Percentiles rank a stretch among this genome's conserved stretches.
Conservation (phyloP, 2,888 invertebrate genomes). For the Dascillus cervinus region DNA sequence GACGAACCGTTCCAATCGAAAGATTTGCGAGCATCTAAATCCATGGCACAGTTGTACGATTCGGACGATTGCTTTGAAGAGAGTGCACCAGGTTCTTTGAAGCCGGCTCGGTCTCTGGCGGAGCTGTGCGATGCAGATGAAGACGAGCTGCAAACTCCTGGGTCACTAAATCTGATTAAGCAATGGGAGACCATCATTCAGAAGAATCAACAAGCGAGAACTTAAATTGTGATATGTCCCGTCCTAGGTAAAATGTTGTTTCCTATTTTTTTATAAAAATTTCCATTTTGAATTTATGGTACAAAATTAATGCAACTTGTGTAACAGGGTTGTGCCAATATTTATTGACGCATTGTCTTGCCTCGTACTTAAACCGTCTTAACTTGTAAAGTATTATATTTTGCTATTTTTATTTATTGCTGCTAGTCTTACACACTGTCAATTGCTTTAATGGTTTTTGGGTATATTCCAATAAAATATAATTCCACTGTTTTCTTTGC, state of each 20-base stretch:
- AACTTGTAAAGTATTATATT: too few relatives aligned
- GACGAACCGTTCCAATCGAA: constrained; percentile 17
- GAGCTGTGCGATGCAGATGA: constrained; percentile 59
- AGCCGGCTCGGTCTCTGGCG: constrained; percentile 61
- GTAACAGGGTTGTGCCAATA: constrained; percentile 16
- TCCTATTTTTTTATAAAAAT: too few relatives aligned
- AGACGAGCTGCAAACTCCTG: constrained; percentile 47
- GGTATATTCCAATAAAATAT: too few relatives aligned
- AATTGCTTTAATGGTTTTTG: too few relatives aligned
- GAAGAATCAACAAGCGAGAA: constrained; percentile 41
- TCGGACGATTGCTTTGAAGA: constrained; percentile 5
- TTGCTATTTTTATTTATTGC: too few relatives aligned
- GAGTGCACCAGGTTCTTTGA: constrained; percentile 37
- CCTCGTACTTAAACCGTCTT: too few relatives aligned
- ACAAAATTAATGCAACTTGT: constrained; percentile 3
- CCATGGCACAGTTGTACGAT: constrained; percentile 14
- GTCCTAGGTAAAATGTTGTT: too few relatives aligned
- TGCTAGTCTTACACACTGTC: too few relatives aligned
- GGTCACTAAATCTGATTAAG: constrained; percentile 68
- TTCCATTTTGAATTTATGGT: too few relatives aligned
- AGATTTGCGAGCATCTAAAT: constrained; percentile 5
- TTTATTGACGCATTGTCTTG: too few relatives aligned
- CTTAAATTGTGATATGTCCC: constrained; percentile 23
- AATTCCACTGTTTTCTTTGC: too few relatives aligned
- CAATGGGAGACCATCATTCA: constrained; percentile 77